Evolutionary conservation across 1,140 invertebrate genomes (phyloP), one percentile per base, ranked within the genome.

Genomic region (Macrosteles quadrilineatus): DNA sequence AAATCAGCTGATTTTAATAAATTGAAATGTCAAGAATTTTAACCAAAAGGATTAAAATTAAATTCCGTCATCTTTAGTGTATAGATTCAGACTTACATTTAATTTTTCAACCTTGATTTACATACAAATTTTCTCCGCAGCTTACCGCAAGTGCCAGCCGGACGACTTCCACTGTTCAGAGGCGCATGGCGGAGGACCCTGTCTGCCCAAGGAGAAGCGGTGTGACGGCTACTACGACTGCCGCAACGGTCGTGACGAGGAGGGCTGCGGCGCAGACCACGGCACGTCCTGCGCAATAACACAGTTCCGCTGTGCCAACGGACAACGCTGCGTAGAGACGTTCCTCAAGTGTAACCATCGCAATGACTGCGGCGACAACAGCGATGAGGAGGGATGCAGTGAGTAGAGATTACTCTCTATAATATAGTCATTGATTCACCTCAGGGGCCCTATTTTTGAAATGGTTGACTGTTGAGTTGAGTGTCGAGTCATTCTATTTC

Each of bases 191-290:
- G 71, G 40, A 6, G 78, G 82, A 40, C 82, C 82, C 23, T 98
- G 95, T 78, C 88, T 97, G 77, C 89, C 92, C 11, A 91, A 90
- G 73, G 88, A 90, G 71, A 95, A 95, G 79, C 89, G 86, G 77
- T 97, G 96, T 81, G 92, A 98, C 76, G 95, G 95, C 71, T 95
- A 92, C 78, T 80, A 84, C 74, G 93, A 97, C 78, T 98, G 95
- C 80, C 85, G 95, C 45, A 94, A 93, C 72, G 87, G 91, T 40
- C 88, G 86, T 63, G 95, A 97, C 76, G 95, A 97, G 79, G 87
- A 91, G 57, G 87, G 87, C 63, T 96, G 95, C 78, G 73, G 76
- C 19, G 57, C 80, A 19, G 79, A 83, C 2, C 76, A 78, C 59
- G 88, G 85, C n/a, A 79, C 87, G 4, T 84, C 90, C 23, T 96